Base-by-base conservation (phyloP, 2,888 invertebrate species). In the Plebejus argus region DNA sequence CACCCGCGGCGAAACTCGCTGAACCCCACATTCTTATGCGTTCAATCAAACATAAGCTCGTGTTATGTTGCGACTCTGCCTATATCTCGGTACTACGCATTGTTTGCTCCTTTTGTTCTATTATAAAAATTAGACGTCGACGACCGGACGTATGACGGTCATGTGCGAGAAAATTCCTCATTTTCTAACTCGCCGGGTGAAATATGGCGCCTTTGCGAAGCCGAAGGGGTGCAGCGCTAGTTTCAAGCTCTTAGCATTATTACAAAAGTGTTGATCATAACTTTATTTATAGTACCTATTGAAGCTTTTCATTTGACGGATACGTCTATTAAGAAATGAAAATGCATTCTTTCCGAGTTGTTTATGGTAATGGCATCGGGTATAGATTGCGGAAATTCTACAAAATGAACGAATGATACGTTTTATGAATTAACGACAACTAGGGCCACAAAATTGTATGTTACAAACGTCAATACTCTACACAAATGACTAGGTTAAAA, bases 21-120 rank as follows among this genome's bases (percentile, higher is more conserved):
- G 85, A 86, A 88, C 89, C 86, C 89, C 88, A 90, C 92, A 92
- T 92, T 93, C 92, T 93, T 92, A 91, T 89, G 91, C 91, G 89
- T 93, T 91, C 92, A 91, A 93, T 93, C 93, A 92, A 91, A 91
- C 86, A 87, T 88, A 88, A 90, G 87, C 89, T 87, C 84, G 85
- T 83, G 83, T 84, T 85, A 81, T 83, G 82, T 84, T 86, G 87
- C 84, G 84, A 85, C 85, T 84, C 83, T 82, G 83, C 81, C 82
- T 84, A 85, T 87, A 86, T 87, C 88, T 86, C 84, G 83, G 83
- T 82, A 82, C 82, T 83, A 83, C 83, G 85, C 85, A 87, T 84
- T 89, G 89, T 89, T 89, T 87, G 82, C 84, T 85, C 84, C 87
- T 88, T 88, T 89, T 89, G 88, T 89, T 89, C 86, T 87, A 84